Base-by-base conservation (phyloP, 2,113 vertebrate species). In the Sapayoa aenigma region DNA sequence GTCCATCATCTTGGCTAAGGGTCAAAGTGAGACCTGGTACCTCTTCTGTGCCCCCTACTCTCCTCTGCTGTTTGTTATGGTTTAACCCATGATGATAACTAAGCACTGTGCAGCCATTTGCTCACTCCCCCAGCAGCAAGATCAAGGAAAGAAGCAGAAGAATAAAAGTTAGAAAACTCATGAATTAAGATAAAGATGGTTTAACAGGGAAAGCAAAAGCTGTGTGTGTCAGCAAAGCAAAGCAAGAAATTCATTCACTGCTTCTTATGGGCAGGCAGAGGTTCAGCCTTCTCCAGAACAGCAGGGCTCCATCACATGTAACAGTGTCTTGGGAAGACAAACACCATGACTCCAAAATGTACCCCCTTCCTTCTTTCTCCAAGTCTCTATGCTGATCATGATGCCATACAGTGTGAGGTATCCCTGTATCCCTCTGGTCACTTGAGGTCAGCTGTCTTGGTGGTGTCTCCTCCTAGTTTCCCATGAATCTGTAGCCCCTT, bases 31-130 rank as follows among this genome's bases (percentile, higher is more conserved):
- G 27, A 50, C 25, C 25, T 35, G 35, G 6, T 74, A 20, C 7
- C 33, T 59, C 17, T 55, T 35, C 50, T 67, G 31, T 5, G 56
- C 19, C 9, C 7, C 19, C 42, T 77, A 46, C 23, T 73, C 27
- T 69, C 30, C 50, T 76, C 39, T 5, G 2, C 27, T 46, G 3
- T 87, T 73, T 19, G 21, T 49, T 49, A 11, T 33, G 31, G 31
- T 16, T 90, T 84, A 49, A 62, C 35, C 41, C 63, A 49, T 42
- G 37, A 14, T 47, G 71, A 68, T 5, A 83, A 4, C 17, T 18
- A 31, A 69, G 49, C 31, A 31, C 18, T 31, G 17, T 44, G 27
- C 56, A 71, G 41, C 5, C 0, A 0, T 14, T 84, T 18, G 9
- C 31, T 69, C n/a, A 31, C 13, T 44, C 25, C 18, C 5, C 13